Base-by-base conservation (phyloP, 2,113 vertebrate genomes). In the Corythaixoides concolor region DNA sequence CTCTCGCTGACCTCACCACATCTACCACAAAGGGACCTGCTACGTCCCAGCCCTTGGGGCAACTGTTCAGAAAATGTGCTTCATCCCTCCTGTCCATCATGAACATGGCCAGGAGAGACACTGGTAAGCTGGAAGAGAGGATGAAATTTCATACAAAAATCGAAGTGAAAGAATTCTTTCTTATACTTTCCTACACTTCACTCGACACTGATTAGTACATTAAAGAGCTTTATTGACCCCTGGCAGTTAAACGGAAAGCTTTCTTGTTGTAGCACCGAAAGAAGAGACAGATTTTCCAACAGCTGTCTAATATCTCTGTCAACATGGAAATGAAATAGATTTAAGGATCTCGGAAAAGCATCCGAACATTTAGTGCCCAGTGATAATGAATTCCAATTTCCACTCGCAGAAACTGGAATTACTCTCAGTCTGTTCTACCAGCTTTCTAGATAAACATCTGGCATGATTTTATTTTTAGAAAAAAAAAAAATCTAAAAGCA, bases 271-370 rank as follows among this genome's bases (percentile, higher is more conserved):
- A 93, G 81, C 90, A 93, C 74, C 90, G 94, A 94, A 97, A 97
- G 95, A 95, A 97, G 79, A 95, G 97, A 98, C 98, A 98, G 98
- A 97, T 98, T 98, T 98, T 96, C 97, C 94, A 98, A 96, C 98
- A 98, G 98, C 98, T 98, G 98, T 97, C 97, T 98, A 98, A 97
- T 98, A 98, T 97, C 97, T 98, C 97, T 97, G 97, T 98, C 98
- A 98, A 97, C 96, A 96, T 91, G 97, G 97, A 98, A 97, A 98
- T 97, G 96, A 98, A 98, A 98, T 97, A 98, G 97, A 97, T 98
- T 97, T 97, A 98, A 97, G 96, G 97, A 97, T 93, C 95, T 97
- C 74, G 15, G 95, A 93, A 98, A 98, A 97, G 73, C 96, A 97
- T 93, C 88, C 0, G 30, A 96, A 96, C 96, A 84, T 98, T 98